Evolutionary conservation across 2,113 vertebrate genomes (phyloP).

Genomic region (Pithys albifrons): DNA sequence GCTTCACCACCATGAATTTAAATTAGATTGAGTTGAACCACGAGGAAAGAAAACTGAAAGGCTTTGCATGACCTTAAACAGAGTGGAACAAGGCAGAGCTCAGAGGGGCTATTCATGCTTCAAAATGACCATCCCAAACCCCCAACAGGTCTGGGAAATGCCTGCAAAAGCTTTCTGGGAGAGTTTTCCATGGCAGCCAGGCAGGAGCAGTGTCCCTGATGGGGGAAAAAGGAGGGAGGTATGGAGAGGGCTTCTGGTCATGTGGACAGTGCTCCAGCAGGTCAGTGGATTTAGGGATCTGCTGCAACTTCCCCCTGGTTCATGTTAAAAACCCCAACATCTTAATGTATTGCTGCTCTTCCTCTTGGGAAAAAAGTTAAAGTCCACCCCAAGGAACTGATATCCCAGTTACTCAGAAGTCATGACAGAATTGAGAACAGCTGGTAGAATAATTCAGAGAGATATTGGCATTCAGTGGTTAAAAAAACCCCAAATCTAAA

Average conservation of each 20-base stretch:
- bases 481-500: background rate
- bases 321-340: rapidly evolving
- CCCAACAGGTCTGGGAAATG: background rate
- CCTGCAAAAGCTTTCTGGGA: background rate
- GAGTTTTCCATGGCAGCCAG: background rate
- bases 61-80: background rate
- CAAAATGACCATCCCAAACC: background rate
- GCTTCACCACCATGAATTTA: background rate
- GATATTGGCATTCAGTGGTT: background rate
- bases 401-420: no score
- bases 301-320: background rate
- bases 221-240: background rate
- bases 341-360: background rate
- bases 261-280: background rate
- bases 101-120: background rate
- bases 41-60: background rate
- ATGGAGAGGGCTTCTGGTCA: background rate
- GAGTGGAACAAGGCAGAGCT: background rate
- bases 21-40: background rate
- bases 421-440: background rate
- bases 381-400: background rate
- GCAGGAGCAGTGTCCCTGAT: background rate
- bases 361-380: background rate
- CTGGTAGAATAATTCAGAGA: background rate
- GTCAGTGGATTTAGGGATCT: background rate